Evolutionary conservation across 2,113 vertebrate genomes (phyloP).

Genomic region (Muntiacus muntjak): DNA sequence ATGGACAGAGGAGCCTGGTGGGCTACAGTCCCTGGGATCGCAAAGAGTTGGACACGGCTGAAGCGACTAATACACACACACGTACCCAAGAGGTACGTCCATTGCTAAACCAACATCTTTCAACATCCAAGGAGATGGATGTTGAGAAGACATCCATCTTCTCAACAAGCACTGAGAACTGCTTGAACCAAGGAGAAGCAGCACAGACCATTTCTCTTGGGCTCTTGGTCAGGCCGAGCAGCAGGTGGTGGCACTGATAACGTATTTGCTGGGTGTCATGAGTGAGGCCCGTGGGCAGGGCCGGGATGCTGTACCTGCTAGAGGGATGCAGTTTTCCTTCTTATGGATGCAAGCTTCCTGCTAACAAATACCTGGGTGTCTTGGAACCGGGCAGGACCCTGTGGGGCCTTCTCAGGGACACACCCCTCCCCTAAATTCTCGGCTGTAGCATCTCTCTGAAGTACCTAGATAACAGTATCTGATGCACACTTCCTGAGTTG

Average conservation of each 20-base stretch:
- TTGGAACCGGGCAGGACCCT: background rate
- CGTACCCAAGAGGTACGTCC: background rate
- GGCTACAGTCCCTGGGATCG: background rate
- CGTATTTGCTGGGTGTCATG: background rate
- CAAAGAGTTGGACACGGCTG: background rate
- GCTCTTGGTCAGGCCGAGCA: background rate
- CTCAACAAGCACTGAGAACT: too few relatives aligned
- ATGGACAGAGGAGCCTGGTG: background rate
- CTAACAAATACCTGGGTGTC: background rate
- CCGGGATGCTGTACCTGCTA: background rate
- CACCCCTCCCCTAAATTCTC: background rate
- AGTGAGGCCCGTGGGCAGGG: rapidly evolving
- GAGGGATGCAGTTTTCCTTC: background rate
- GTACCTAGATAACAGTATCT: background rate
- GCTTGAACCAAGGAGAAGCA: background rate
- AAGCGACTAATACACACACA: background rate
- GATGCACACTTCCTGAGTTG: background rate
- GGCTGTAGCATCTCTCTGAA: background rate
- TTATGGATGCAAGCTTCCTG: background rate
- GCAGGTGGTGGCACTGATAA: background rate
- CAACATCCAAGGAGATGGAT: too few relatives aligned
- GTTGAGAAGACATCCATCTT: too few relatives aligned
- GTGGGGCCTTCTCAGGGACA: background rate
- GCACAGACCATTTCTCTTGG: background rate
- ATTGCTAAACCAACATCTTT: background rate